phyloP scores from a whole-genome alignment of 2,888 invertebrate species.

The Noctua janthina region DNA sequence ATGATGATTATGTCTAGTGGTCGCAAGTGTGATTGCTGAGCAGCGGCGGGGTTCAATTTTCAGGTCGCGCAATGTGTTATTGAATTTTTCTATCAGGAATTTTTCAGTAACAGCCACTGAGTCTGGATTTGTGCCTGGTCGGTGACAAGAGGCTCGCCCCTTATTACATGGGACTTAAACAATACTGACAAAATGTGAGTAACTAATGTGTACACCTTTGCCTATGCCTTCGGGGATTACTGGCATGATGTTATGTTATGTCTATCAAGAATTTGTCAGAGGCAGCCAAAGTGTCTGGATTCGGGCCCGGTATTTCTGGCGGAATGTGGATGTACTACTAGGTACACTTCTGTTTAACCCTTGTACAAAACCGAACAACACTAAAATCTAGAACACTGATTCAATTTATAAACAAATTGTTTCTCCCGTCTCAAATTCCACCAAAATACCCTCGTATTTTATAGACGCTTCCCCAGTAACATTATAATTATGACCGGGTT shows the following conservation, averaged over 20 bases:
- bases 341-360: not conserved
- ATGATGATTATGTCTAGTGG: not conserved
- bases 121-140: not conserved
- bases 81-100: not conserved
- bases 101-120: not conserved
- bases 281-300: too few species aligned
- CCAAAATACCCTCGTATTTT: constrained; percentile 20
- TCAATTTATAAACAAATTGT: constrained; percentile 26
- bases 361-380: not conserved
- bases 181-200: not conserved
- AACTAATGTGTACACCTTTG: too few species aligned
- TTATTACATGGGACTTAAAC: not conserved
- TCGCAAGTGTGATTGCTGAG: not conserved
- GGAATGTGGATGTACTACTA: too few species aligned
- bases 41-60: not conserved
- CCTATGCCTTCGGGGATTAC: too few species aligned
- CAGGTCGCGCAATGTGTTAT: not conserved
- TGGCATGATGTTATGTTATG: too few species aligned
- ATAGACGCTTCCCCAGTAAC: constrained; percentile 43
- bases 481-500: constrained; percentile 51
- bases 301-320: too few species aligned
- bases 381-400: constrained; percentile 4
- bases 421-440: constrained; percentile 8
- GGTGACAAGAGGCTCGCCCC: too few species aligned
- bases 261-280: too few species aligned